phyloP scores from a whole-genome alignment of 2,888 invertebrate genomes.

The Andrena praecox region DNA sequence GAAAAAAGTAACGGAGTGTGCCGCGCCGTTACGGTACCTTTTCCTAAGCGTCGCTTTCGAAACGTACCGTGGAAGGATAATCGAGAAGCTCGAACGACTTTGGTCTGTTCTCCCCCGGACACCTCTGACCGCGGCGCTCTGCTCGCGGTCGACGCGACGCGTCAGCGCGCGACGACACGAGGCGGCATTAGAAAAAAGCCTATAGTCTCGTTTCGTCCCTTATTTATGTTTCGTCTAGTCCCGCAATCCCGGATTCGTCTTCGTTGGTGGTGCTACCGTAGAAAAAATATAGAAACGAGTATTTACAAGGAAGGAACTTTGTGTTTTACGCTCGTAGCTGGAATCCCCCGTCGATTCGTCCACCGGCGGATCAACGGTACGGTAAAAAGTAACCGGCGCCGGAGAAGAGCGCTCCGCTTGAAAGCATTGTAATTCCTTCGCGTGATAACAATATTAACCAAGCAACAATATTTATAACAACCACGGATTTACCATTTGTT shows the following conservation, averaged over 20 bases:
- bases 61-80: conserved; percentile 66
- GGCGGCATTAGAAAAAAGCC: conserved; percentile 11
- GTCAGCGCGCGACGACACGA: conserved; percentile 53
- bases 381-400: conserved; percentile 47
- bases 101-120: conserved; percentile 34
- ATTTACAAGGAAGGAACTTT: conserved; percentile 73
- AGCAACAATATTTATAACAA: conserved; percentile 63
- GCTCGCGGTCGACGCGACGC: conserved; percentile 8
- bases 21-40: conserved; percentile 49
- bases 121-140: background rate
- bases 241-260: conserved; percentile 37
- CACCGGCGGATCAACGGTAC: conserved; percentile 31
- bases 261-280: conserved; percentile 68
- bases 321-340: conserved; percentile 60
- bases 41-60: conserved; percentile 57
- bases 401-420: conserved; percentile 52
- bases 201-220: conserved; percentile 28
- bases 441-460: conserved; percentile 59
- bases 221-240: conserved; percentile 18
- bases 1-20: conserved; percentile 39
- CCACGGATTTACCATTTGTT: conserved; percentile 35
- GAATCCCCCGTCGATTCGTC: conserved; percentile 53
- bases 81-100: conserved; percentile 66
- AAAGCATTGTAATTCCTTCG: conserved; percentile 57
- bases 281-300: conserved; percentile 74